Evolutionary conservation across 2,113 vertebrate species (phyloP), one percentile per base, ranked within the genome.

Genomic region (Pygoscelis antarcticus): DNA sequence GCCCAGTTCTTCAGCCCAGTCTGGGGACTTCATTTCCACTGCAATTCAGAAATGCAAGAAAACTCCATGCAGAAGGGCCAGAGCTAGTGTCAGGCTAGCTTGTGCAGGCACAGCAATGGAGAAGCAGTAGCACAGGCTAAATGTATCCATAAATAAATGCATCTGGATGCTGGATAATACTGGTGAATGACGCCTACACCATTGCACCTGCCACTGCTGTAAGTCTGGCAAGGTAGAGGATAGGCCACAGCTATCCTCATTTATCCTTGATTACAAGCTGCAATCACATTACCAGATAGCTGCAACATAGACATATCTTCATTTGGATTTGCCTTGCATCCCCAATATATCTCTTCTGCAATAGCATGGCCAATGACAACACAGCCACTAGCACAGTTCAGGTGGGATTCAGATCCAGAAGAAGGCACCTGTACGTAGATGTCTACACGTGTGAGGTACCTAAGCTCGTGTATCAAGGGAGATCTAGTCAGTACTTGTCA

Each of bases 221-320:
- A 80, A 77, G 58, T 55, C 72, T 90, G 22, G 4, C 46, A 66
- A 74, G 60, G n/a, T 46, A 80, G 83, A 54, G 54, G 58, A 80
- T 16, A 69, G 60, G 44, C 54, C 76, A 75, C 51, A 90, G 58
- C 58, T 69, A 3, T 36, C 40, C 62, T 62, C 3, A 0, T 86
- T 77, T 66, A n/a, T 83, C 58, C 44, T 77, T 86, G 71, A 61
- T 55, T 46, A 68, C 46, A 94, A 92, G 40, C 60, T 89, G 68
- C 80, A 74, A 26, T 42, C 72, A n/a, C 51, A 46, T 81, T 51
- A 58, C 40, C 51, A 89, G 30, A 8, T n/a, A 86, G 36, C 40
- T 89, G 64, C 64, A 68, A 16, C 2, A 8, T 2, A 83, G 57
- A 20, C 6, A 11, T 29, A 40, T 32, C 76, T 74, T 81, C 42